Conservation (phyloP, 2,888 invertebrate species). For the Bhutanitis thaidina region DNA sequence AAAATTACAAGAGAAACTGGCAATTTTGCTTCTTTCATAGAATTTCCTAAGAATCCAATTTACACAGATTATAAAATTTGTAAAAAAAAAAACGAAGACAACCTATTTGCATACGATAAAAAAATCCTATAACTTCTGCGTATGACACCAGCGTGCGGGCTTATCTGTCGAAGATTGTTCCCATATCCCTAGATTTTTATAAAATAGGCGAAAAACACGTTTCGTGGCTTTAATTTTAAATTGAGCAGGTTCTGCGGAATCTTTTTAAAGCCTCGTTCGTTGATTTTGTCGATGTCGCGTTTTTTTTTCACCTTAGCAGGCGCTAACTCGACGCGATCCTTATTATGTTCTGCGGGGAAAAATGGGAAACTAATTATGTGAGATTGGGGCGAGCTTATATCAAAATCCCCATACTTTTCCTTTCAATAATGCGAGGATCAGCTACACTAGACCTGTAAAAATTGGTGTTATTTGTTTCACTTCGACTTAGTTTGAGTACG, state of each 20-base stretch:
- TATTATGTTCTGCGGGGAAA: constrained; percentile 59
- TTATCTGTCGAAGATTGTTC: constrained; percentile 75
- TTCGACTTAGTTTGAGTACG: not conserved
- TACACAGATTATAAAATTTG: constrained; percentile 2
- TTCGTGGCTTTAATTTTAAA: constrained; percentile 81
- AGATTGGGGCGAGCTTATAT: constrained; percentile 34
- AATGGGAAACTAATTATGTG: constrained; percentile 64
- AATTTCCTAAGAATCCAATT: not conserved
- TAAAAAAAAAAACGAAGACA: constrained; percentile 25
- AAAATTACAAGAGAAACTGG: not conserved
- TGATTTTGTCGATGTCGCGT: constrained; percentile 46
- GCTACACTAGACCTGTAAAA: constrained; percentile 5
- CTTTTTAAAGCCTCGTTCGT: constrained; percentile 70
- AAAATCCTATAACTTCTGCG: constrained; percentile 34
- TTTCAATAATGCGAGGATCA: constrained; percentile 26
- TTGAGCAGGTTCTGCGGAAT: constrained; percentile 76
- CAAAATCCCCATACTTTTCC: constrained; percentile 34
- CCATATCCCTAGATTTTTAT: constrained; percentile 75
- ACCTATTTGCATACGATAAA: constrained; percentile 22
- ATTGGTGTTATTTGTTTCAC: constrained; percentile 3
- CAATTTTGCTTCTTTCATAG: not conserved
- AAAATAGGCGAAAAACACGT: constrained; percentile 79
- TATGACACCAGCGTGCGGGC: constrained; percentile 47
- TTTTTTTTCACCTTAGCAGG: constrained; percentile 51
- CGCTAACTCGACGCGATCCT: constrained; percentile 50